Base-by-base conservation (phyloP, 2,888 invertebrate genomes). In the Limnephilus rhombicus region DNA sequence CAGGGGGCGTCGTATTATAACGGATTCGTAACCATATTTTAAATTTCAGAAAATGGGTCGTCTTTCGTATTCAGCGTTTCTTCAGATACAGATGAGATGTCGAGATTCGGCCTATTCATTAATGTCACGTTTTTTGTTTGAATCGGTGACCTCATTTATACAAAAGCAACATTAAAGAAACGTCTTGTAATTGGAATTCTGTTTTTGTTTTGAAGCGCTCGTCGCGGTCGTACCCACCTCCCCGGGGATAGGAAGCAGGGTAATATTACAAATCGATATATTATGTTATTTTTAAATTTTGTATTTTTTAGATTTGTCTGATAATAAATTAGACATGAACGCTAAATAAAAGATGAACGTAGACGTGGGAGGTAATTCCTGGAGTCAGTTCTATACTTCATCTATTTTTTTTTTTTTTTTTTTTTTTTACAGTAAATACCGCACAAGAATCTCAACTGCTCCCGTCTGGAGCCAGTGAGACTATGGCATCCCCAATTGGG, bases 1-100 rank as follows among this genome's bases (percentile, higher is more conserved):
- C 86, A 41, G 90, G 83, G 89, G 49, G 90, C 82, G 81, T 41
- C 82, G 90, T 90, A 90, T 82, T 90, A 81, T 90, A 90, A 82
- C 82, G 45, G 83, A 53, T 37, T 81, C 83, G 53, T 90, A 81
- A 90, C 90, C 83, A 90, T 90, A 90, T 83, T 90, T 90, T 90
- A 90, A 83, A 83, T 53, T 83, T 83, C 24, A 49, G 83, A 31
- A 90, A 81, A 83, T 90, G 90, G 90, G 90, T 90, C 90, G 68
- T 34, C 87, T 87, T 41, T 87, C 12, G 68, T 87, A 87, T 68
- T 68, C 37, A 18, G 18, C 13, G 53, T 53, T 87, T 87, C 29
- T 82, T 24, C 18, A 37, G 34, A 85, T 37, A 85, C 85, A 85
- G 37, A 85, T 68, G 85, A 85, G 31, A 85, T 37, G 85, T 85